Evolutionary conservation across 2,888 invertebrate species (phyloP), one percentile per base, ranked within the genome.

Genomic region (Hymenopus coronatus): DNA sequence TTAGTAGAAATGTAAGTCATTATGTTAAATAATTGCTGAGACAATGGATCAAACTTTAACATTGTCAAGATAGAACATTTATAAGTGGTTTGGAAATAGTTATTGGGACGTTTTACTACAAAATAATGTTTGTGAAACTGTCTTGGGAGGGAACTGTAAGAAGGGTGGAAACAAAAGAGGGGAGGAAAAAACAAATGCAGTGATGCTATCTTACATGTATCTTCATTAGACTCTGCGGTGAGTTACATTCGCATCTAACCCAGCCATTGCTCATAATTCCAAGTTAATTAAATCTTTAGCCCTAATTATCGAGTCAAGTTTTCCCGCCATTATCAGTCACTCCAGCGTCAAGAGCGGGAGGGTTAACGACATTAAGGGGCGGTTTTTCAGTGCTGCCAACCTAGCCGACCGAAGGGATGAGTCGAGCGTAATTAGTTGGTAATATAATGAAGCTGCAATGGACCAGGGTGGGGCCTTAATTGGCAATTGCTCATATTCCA

Each of bases 211-310:
- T 70, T 70, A 70, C 54, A 70, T 70, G 20, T 8, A 70, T 70
- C 54, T 70, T 70, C 54, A 70, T 70, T 70, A 70, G 20, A 70
- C 25, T 70, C 54, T 6, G 20, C 8, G 54, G 54, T 70, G 20
- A 6, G 12, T 20, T 70, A 25, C 54, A 70, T 20, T 70, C 20
- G 20, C 20, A 70, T 20, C 54, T 4, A 20, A 20, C 54, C 6
- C 20, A 87, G 82, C 33, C 25, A 70, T 87, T 87, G 15, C 88
- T 88, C 87, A 90, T 90, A 90, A 90, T 88, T 90, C 87, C 83
- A 88, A 88, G 87, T 90, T 89, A 90, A 90, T 90, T 88, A 90
- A 88, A 87, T 88, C 88, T 88, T 85, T 82, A 88, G 82, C 81
- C 87, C 83, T 90, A 90, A 90, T 90, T 90, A 87, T 85, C 87